Evolutionary conservation across 1,140 invertebrate species (phyloP), one percentile per base, ranked within the genome.

Genomic region (Cecropterus lyciades): DNA sequence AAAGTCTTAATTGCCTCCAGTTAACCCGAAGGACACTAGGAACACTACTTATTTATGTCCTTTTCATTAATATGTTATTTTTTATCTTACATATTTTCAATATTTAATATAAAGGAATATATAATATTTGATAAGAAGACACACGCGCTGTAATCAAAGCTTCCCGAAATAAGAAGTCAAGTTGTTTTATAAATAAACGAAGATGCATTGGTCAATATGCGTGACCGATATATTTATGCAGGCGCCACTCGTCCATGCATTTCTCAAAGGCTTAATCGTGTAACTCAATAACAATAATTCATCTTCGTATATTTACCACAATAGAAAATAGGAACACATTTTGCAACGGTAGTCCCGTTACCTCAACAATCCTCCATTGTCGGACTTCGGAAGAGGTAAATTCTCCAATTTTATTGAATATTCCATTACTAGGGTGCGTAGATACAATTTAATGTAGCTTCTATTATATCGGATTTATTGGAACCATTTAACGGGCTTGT

Each of bases 391-490:
- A 65, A 67, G 48, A 27, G 43, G 45, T 59, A 27, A 52, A 67
- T 20, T 60, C 13, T 63, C 62, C 52, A 64, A 57, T 37, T 70
- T 70, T 51, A 64, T 64, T 63, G 65, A 62, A 66, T 65, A 27
- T 43, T 57, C 42, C 55, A 10, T 40, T 16, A 43, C 49, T n/a
- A 46, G 8, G 15, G 4, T 67, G 64, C 64, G 60, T 67, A 60
- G 67, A 73, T 74, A 62, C 51, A 66, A 75, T 67, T 63, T 65
- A 53, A 51, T 51, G 51, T 62, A 48, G 30, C 53, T 75, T 48
- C 60, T 69, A 68, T 68, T 72, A 68, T 64, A 55, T 48, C 30
- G 53, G 46, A 73, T 73, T 75, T 76, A 76, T 70, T 30, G 63
- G 37, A 69, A 69, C 60, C 60, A 65, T 75, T 72, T 69, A 71